A percentile compares a stretch with the other conserved stretches of the same genome.
Conservation (phyloP, 1,140 invertebrate genomes). For the Drosophila orosa region DNA sequence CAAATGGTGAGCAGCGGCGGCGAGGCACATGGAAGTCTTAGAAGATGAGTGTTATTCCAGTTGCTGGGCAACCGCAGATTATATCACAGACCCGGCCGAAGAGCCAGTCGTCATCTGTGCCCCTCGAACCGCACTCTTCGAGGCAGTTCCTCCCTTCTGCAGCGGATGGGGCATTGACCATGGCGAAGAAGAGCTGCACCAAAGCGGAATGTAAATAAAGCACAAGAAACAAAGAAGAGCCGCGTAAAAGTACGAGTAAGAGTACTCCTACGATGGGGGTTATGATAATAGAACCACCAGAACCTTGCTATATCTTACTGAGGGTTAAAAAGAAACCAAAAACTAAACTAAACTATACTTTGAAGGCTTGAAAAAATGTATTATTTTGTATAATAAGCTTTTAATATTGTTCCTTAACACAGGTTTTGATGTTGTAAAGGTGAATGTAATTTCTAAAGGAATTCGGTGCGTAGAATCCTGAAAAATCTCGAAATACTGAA, state of each 20-base stretch:
- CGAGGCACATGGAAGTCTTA: slow-evolving; percentile 47
- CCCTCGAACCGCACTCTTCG: background rate
- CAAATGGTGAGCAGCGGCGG: slow-evolving; percentile 31
- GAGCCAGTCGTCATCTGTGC: slow-evolving; percentile 45
- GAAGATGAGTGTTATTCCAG: slow-evolving; percentile 37
- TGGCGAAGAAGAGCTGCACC: slow-evolving; percentile 68
- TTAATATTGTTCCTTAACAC: too few relatives aligned
- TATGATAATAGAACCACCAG: background rate
- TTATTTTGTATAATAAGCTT: too few relatives aligned
- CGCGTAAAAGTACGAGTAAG: slow-evolving; percentile 45
- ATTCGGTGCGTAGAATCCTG: too few relatives aligned
- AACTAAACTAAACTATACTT: too few relatives aligned
- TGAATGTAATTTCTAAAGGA: too few relatives aligned
- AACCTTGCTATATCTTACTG: background rate
- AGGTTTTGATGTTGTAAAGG: too few relatives aligned
- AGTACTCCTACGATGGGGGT: slow-evolving; percentile 15
- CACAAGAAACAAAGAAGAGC: slow-evolving; percentile 62
- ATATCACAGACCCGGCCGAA: slow-evolving; percentile 65
- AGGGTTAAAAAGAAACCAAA: background rate
- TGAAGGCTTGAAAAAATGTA: too few relatives aligned
- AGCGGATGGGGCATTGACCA: slow-evolving; percentile 74
- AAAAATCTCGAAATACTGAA: too few relatives aligned
- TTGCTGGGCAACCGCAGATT: slow-evolving; percentile 64
- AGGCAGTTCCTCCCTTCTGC: slow-evolving; percentile 14
- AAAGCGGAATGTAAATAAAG: slow-evolving; percentile 78